Evolutionary conservation across 1,140 invertebrate species (phyloP).

Genomic region (Drosophila pseudoobscura): DNA sequence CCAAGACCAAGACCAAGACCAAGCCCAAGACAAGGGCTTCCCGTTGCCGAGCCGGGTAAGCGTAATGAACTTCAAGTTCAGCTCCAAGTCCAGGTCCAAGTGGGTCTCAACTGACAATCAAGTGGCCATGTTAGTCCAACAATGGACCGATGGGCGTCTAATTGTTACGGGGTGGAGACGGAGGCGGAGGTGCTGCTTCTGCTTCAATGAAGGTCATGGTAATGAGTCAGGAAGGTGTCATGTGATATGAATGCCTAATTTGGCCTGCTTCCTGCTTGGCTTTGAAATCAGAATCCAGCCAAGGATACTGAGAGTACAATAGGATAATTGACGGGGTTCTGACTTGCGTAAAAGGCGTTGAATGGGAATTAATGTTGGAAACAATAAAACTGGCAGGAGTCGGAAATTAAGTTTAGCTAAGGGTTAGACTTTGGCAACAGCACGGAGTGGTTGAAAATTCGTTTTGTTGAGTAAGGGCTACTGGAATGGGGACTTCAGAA

Average conservation of each 20-base stretch:
- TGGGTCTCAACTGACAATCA: constrained; percentile 29
- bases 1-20: constrained; percentile 20
- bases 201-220: constrained; percentile 23
- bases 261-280: constrained; percentile 18
- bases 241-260: constrained; percentile 75
- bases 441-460: too few relatives aligned
- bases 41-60: constrained; percentile 52
- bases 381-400: constrained; percentile 11
- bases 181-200: too few relatives aligned
- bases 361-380: constrained; percentile 31
- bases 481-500: too few relatives aligned
- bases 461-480: too few relatives aligned
- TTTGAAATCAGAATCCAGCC: constrained; percentile 29
- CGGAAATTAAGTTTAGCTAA: too few relatives aligned
- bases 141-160: constrained; percentile 43
- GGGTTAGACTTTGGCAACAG: too few relatives aligned
- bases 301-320: constrained; percentile 6
- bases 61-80: constrained; percentile 52
- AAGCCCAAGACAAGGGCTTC: constrained; percentile 20
- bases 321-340: constrained; percentile 21
- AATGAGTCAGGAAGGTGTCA: constrained; percentile 61
- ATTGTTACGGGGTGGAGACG: constrained; percentile 21
- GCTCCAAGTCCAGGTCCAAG: constrained; percentile 18
- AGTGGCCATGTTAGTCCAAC: constrained; percentile 32
- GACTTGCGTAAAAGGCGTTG: constrained; percentile 31